These are phyloP conservation scores for Trichonephila clavipes DNA, from an alignment of 1,140 invertebrate species.

Conservation along the genomic window DNA sequence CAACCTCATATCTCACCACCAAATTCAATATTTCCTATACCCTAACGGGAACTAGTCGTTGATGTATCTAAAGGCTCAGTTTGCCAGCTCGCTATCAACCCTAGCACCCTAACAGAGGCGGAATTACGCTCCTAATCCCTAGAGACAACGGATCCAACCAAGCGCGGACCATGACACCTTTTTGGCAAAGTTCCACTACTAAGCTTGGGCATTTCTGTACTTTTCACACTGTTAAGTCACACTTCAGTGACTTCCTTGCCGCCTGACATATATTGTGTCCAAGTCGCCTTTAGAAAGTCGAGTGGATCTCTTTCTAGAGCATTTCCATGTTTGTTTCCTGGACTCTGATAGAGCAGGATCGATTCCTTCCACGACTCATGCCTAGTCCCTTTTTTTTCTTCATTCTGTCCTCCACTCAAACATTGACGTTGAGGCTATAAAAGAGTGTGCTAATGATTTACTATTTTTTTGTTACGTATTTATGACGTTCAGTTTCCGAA, in stretches of 20 bases:
- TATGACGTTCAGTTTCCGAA: constrained; percentile 42
- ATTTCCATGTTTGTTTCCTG: constrained; percentile 52
- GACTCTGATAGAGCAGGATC: not conserved
- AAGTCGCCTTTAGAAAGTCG: not conserved
- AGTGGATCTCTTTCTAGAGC: not conserved
- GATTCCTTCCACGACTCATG: not conserved
- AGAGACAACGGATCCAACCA: constrained; percentile 35
- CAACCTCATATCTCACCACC: not conserved
- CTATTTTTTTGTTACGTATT: not conserved
- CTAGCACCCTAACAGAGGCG: not conserved
- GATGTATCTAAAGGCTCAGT: not conserved
- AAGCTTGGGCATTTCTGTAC: constrained; percentile 32
- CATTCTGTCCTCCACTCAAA: not conserved
- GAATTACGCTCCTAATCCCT: constrained; percentile 37
- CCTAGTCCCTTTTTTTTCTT: not conserved
- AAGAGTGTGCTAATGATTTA: constrained; percentile 37
- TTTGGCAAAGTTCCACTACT: constrained; percentile 56
- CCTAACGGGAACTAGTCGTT: not conserved
- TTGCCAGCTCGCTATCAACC: constrained; percentile 15
- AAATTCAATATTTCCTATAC: not conserved
- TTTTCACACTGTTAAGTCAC: constrained; percentile 56
- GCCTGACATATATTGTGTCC: constrained; percentile 62
- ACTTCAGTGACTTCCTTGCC: constrained; percentile 16
- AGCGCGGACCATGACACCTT: constrained; percentile 51
- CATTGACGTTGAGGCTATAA: constrained; percentile 12